Base-by-base conservation (phyloP, 2,113 vertebrate species). In the Aspidoscelis tigris region DNA sequence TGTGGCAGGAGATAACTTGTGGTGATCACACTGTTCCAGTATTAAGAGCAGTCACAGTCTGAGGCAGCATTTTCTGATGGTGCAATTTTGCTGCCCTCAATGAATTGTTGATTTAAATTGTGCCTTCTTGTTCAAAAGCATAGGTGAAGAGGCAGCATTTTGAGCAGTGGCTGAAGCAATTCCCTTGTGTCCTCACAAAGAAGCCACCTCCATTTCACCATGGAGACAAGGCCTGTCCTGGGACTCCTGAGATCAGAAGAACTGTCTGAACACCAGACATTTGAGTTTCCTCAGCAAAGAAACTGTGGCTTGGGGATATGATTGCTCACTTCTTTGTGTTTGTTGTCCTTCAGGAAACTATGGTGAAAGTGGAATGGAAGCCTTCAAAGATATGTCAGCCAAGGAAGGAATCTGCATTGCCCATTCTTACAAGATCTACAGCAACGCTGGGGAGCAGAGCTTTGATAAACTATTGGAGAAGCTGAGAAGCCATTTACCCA, bases 351-450 rank as follows among this genome's bases (percentile, higher is more conserved):
- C 70, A 99, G 99, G 99, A 79, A 99, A 99, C 95, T 99, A 99
- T 24, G 99, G 99, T 24, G 98, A 99, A 95, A 99, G 99, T 83
- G 99, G 99, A n/a, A 99, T 99, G 98, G 98, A 98, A 92, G 99
- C 98, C 1, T 99, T 99, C 94, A 99, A 99, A 90, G 99, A 99
- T 14, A 99, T 98, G 97, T 97, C 98, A 0, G 98, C 96, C 78
- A 99, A 99, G 89, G 99, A 99, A 93, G 98, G 98, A 7, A 98
- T 99, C 92, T 99, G 99, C 89, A 99, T 99, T 39, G 98, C 99
- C 2, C 98, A 99, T 90, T 99, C 99, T 24, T 99, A 99, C 93
- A 99, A 99, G 96, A 99, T 99, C 94, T 99, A 99, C 95, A 99
- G 98, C 95, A 99, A 99, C 1, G 99, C 99, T 1, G 99, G 98